A percentile compares a stretch with the other conserved stretches of the same genome.
phyloP scores from a whole-genome alignment of 92 coral and sea anemone species.

The Porites cylindrica region DNA sequence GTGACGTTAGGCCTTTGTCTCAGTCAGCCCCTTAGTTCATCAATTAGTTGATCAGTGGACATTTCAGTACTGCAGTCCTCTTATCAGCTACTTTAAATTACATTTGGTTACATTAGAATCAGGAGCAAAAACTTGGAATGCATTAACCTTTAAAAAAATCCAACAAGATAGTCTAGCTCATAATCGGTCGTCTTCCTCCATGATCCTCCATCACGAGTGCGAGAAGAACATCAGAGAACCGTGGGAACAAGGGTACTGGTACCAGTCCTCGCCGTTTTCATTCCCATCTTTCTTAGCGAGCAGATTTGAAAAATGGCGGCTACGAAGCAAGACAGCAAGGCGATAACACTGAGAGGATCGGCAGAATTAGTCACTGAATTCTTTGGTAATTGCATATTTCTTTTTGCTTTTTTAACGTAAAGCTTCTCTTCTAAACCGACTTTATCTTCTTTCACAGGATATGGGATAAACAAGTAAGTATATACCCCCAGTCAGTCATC shows the following conservation, averaged over 20 bases:
- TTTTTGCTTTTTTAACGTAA: background rate
- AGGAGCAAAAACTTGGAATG: no score
- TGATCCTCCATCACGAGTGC: no score
- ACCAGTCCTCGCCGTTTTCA: background rate
- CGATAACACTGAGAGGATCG: constrained; percentile 96
- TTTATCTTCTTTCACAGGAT: constrained; percentile 70
- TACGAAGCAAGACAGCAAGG: constrained; percentile 63
- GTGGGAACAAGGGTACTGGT: background rate
- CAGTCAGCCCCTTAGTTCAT: no score
- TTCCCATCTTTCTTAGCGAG: constrained; percentile 12
- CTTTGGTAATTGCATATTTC: constrained; percentile 72
- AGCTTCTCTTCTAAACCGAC: background rate
- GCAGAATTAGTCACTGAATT: constrained; percentile 96
- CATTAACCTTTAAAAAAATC: no score
- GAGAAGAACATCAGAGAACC: no score
- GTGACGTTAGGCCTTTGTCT: no score
- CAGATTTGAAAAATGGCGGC: constrained; percentile 96
- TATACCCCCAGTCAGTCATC: background rate
- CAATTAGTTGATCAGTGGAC: no score
- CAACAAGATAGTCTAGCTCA: no score
- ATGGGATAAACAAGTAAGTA: constrained; percentile 95
- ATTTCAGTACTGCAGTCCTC: no score
- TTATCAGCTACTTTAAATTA: no score
- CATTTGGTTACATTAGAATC: no score
- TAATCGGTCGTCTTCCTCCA: no score